These are phyloP conservation scores for Tipula vernalis DNA, from an alignment of 2,888 invertebrate species.

Conservation along the genomic window DNA sequence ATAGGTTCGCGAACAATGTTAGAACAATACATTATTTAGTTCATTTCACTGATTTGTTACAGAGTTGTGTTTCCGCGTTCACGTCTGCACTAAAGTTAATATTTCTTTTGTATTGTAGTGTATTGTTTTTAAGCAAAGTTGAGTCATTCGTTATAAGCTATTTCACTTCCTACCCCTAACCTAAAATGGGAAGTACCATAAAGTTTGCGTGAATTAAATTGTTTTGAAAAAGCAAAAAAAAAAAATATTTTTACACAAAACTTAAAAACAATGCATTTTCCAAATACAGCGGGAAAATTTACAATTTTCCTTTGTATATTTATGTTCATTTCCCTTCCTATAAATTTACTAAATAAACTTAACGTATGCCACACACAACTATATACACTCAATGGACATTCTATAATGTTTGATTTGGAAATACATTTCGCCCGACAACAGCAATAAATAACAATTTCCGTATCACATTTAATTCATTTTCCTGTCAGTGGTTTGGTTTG, in stretches of 20 bases:
- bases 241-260: not conserved
- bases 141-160: not conserved
- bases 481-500: not conserved
- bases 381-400: not conserved
- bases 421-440: not conserved
- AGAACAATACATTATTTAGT: too few species aligned
- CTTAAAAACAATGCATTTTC: not conserved
- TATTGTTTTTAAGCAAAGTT: not conserved
- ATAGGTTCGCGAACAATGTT: too few species aligned
- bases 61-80: too few species aligned
- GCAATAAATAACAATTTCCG: not conserved
- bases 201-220: not conserved
- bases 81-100: too few species aligned
- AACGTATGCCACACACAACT: not conserved
- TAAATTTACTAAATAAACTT: not conserved
- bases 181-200: not conserved
- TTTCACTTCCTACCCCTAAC: not conserved
- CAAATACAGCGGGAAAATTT: not conserved
- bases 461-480: not conserved
- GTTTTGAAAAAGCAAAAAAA: not conserved
- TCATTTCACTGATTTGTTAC: too few species aligned
- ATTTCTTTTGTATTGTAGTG: too few species aligned
- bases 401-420: not conserved
- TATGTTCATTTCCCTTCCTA: not conserved
- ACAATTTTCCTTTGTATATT: not conserved